phyloP scores from a whole-genome alignment of 2,888 invertebrate genomes.

The Camponotus fellah region DNA sequence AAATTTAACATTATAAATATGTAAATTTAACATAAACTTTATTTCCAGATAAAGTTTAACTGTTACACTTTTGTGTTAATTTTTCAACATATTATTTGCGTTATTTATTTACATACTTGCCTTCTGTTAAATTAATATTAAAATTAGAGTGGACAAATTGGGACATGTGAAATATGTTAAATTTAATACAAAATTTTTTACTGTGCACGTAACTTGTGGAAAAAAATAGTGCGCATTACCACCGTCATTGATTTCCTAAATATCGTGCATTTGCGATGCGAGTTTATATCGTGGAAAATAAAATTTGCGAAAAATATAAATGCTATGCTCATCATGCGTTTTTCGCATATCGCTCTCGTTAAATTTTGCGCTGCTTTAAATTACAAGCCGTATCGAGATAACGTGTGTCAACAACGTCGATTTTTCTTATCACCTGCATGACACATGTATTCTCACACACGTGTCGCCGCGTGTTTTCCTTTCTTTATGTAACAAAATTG shows the following conservation, averaged over 20 bases:
- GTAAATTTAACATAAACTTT: no score
- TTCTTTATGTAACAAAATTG: slow-evolving; percentile 3
- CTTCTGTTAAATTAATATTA: no score
- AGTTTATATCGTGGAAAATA: not conserved
- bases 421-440: slow-evolving; percentile 39
- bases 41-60: no score
- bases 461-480: not conserved
- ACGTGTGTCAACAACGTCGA: not conserved
- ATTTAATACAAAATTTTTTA: no score
- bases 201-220: not conserved
- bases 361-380: not conserved
- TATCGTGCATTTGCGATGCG: not conserved
- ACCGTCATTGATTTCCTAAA: not conserved
- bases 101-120: no score
- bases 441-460: slow-evolving; percentile 16
- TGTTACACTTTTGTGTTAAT: no score
- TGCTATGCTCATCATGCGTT: not conserved
- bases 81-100: no score
- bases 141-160: no score
- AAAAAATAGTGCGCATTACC: not conserved
- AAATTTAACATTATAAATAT: no score
- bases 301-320: not conserved
- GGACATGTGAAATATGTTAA: no score
- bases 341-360: not conserved
- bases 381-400: slow-evolving; percentile 49